Evolutionary conservation across 2,113 vertebrate species (phyloP), one percentile per base, ranked within the genome.

Genomic region (Agelaius phoeniceus): DNA sequence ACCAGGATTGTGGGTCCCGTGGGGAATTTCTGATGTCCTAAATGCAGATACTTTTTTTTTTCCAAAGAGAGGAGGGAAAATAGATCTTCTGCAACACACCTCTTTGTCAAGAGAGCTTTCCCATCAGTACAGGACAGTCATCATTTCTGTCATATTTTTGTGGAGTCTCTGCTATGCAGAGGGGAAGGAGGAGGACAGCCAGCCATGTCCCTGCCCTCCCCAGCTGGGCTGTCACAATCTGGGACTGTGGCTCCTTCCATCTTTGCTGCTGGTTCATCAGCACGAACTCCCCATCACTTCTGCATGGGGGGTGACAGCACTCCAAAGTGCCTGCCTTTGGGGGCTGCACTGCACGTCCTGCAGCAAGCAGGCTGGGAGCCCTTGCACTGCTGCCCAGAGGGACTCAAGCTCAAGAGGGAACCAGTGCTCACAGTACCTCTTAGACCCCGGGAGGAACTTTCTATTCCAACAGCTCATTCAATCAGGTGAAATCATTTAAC

Each of bases 261-360:
- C 26, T 84, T 52, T 62, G 26, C 33, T 2, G 0, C 62, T 76
- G 52, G 15, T 10, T 67, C 22, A 23, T 28, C 0, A 1, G 59
- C 39, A 89, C 37, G n/a, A 78, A 27, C 33, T 54, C 62, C 10
- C 33, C 15, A 26, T 23, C 3, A 1, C 11, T 63, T 52, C 30
- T 52, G 17, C 21, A 11, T 1, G 5, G 33, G 11, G 11, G 37
- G 37, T 37, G 37, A 37, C 37, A 9, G 37, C 37, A 9, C 37
- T 37, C 37, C 37, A 8, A 37, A 37, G 37, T 89, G 66, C 52
- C 10, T 33, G 3, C 26, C 71, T 65, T 55, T 3, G 4, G 59
- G 73, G n/a, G 21, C 46, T 71, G 72, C 18, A n/a, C 30, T 3
- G 2, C 13, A 4, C 9, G 26, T n/a, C 39, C 43, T 43, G 48